These are phyloP conservation scores for Meloidogyne chitwoodi DNA, from an alignment of 1,140 invertebrate genomes.

Conservation along the genomic window DNA sequence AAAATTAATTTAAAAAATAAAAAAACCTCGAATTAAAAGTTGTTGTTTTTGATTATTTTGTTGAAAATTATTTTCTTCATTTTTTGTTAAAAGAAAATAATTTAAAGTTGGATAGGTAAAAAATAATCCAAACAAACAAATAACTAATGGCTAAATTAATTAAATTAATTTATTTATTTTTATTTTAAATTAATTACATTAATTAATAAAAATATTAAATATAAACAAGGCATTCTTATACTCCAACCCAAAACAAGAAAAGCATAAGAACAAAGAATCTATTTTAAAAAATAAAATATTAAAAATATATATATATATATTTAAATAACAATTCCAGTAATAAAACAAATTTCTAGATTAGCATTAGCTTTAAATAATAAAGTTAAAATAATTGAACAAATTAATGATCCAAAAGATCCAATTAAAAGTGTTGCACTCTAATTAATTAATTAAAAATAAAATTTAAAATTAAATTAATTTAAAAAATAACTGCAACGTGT, in stretches of 20 bases:
- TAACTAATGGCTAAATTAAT: not conserved
- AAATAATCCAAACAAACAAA: not conserved
- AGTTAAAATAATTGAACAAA: not conserved
- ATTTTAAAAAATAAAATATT: not conserved
- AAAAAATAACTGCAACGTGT: not conserved
- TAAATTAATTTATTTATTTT: not conserved
- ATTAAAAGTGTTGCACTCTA: conserved; percentile 1
- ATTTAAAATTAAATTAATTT: not conserved
- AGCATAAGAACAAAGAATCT: not conserved
- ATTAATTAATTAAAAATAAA: not conserved
- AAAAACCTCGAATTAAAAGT: not conserved
- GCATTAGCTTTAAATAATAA: not conserved
- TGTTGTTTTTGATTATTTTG: not conserved
- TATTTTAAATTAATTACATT: not conserved
- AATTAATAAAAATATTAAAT: not conserved
- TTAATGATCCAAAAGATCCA: not conserved
- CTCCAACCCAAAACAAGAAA: conserved; percentile 1
- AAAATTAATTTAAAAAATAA: not conserved
- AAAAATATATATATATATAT: not conserved
- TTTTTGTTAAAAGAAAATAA: not conserved
- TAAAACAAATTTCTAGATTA: not conserved
- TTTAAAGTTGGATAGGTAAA: not conserved
- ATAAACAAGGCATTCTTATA: not conserved
- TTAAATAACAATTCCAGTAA: not conserved
- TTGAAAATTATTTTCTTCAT: not conserved